These are phyloP conservation scores for Wasmannia auropunctata DNA, from an alignment of 1,140 invertebrate species.

Conservation along the genomic window DNA sequence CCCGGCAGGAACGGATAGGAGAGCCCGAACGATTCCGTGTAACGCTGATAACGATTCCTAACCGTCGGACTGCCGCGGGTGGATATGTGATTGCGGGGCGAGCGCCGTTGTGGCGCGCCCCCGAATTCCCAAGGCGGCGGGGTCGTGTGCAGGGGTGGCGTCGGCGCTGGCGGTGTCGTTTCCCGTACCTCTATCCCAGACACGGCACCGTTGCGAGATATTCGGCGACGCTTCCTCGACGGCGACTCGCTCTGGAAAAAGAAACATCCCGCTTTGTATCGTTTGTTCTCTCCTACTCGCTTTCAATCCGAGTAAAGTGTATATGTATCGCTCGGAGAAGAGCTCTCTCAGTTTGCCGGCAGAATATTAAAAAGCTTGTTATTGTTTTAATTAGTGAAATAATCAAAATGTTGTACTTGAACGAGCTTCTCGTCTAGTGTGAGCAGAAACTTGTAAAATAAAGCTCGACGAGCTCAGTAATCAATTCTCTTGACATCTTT, in stretches of 20 bases:
- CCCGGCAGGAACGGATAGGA: slow-evolving; percentile 78
- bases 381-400: background rate
- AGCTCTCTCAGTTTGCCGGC: background rate
- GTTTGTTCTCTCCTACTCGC: background rate
- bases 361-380: background rate
- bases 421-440: background rate
- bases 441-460: background rate
- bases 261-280: background rate
- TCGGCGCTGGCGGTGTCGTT: slow-evolving; percentile 78
- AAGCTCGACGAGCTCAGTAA: background rate
- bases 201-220: slow-evolving; percentile 81
- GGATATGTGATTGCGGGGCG: slow-evolving; percentile 80
- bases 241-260: slow-evolving; percentile 81
- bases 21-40: slow-evolving; percentile 76
- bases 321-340: background rate
- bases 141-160: slow-evolving; percentile 75
- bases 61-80: slow-evolving; percentile 78
- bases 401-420: background rate
- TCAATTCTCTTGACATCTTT: background rate
- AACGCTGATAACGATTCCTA: slow-evolving; percentile 80
- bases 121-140: slow-evolving; percentile 80
- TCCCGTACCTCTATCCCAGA: slow-evolving; percentile 80
- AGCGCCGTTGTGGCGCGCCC: slow-evolving; percentile 78
- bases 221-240: slow-evolving; percentile 81
- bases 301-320: background rate